Evolutionary conservation across 2,113 vertebrate genomes (phyloP).

Genomic region (Pelmatolapia mariae): DNA sequence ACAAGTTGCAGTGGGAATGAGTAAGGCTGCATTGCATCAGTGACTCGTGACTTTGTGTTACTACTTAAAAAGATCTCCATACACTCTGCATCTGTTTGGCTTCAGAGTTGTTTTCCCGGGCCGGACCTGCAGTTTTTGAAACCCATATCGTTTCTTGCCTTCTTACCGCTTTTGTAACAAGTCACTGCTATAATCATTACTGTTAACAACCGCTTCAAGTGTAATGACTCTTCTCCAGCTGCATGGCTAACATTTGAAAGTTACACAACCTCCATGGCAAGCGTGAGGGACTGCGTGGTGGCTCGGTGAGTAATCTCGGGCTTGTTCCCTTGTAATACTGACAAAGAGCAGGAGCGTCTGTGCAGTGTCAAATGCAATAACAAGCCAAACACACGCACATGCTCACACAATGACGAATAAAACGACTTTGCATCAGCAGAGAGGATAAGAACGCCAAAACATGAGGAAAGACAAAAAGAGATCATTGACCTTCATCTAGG

Average conservation of each 20-base stretch:
- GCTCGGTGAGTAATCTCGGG: slow-evolving; percentile 57
- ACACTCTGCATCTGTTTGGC: slow-evolving; percentile 15
- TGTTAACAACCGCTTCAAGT: not conserved
- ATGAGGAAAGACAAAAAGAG: not conserved
- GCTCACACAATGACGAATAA: not conserved
- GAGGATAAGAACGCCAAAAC: not conserved
- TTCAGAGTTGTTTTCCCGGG: not conserved
- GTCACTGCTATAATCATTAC: not conserved
- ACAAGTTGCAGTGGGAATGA: slow-evolving; percentile 42
- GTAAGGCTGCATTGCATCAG: not conserved
- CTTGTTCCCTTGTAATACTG: slow-evolving; percentile 45
- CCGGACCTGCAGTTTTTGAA: not conserved
- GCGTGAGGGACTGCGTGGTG: slow-evolving; percentile 18
- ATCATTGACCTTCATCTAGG: not conserved
- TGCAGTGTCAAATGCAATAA: slow-evolving; percentile 29
- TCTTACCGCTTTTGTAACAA: not conserved
- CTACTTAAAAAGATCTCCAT: slow-evolving; percentile 12
- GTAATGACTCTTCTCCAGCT: slow-evolving; percentile 18
- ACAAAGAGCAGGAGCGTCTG: slow-evolving; percentile 59
- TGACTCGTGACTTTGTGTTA: slow-evolving; percentile 26
- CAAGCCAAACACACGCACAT: slow-evolving; percentile 10
- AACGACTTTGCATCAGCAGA: not conserved
- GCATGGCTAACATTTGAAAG: not conserved
- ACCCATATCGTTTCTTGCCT: not conserved
- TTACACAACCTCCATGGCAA: slow-evolving; percentile 9